A percentile compares a stretch with the other conserved stretches of the same genome.
Evolutionary conservation across 2,797 vertebrate species (phyloP).

Genomic region (Aselliscus stoliczkanus): DNA sequence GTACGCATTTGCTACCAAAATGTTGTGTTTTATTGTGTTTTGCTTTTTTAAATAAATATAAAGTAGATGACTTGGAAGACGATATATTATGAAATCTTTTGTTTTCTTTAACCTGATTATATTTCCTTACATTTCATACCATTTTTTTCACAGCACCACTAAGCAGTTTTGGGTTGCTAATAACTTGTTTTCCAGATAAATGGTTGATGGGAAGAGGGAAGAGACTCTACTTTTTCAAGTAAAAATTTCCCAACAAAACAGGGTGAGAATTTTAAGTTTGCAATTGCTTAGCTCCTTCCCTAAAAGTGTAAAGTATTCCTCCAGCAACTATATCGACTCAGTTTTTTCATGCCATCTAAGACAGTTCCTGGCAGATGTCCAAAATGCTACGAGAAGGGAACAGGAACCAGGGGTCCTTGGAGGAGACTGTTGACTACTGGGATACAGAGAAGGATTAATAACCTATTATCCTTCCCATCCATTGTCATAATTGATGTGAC

Average conservation of each 20-base stretch:
- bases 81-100: conserved; percentile 3
- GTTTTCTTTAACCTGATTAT: not conserved
- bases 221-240: not conserved
- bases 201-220: not conserved
- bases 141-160: not conserved
- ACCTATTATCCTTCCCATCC: not conserved
- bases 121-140: not conserved
- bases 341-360: not conserved
- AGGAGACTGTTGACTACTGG: not conserved
- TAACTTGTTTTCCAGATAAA: not conserved
- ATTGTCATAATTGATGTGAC: not conserved
- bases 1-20: not conserved
- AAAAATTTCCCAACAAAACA: not conserved
- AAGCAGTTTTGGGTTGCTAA: not conserved
- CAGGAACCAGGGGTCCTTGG: not conserved
- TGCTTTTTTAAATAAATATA: not conserved
- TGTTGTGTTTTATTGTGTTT: not conserved
- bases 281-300: not conserved
- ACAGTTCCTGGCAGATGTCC: not conserved
- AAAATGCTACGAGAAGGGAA: not conserved
- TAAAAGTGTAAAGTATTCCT: not conserved
- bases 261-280: not conserved
- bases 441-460: not conserved
- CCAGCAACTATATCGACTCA: not conserved
- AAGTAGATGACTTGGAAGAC: not conserved